Evolutionary conservation across 2,797 vertebrate genomes (phyloP), one percentile per base, ranked within the genome.

Genomic region (Microhierax caerulescens): DNA sequence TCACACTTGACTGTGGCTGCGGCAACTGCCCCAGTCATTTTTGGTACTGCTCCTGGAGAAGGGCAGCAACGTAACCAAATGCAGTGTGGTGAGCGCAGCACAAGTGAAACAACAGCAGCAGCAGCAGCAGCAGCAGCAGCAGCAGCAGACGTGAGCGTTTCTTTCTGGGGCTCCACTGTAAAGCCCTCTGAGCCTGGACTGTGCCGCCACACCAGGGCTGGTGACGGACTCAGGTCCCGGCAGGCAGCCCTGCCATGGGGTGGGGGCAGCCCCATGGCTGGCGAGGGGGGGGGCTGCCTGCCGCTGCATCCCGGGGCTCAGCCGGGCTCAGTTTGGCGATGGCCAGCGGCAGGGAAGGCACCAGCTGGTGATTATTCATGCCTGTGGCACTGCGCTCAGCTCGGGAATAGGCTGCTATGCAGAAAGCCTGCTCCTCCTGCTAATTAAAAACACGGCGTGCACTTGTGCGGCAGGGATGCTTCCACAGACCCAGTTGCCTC

Each of bases 31-130:
- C n/a, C 7, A 0, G 9, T 3, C 21, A 6, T 3, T 30, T 51
- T 64, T 45, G 79, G 56, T 50, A 23, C 34, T 0, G 3, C 34
- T 41, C 8, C 19, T 13, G 50, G 64, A 43, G 79, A 28, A 23
- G 27, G 41, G 36, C 56, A n/a, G 51, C 1, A 19, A 20, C 3
- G 5, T 0, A 10, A 19, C 6, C 17, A 13, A 19, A 11, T 2
- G 48, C 27, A 13, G 2, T 0, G 16, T 0, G 5, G n/a, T 1
- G 23, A 51, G 43, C 0, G 6, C 57, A 10, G 51, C 45, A 13
- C 43, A 23, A 22, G 36, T 7, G 11, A 10, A 23, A 12, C 24
- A 10, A 8, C 5, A n/a, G 13, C 24, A 16, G 53, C 45, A 19
- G 3, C 30, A n/a, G n/a, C 5, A n/a, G 13, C 24, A 16, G 53